A percentile compares a stretch with the other conserved stretches of the same genome.
Evolutionary conservation across 30 jellyfish, hydroid and myxozoan genomes (phyloP).

Genomic region (Nemopilema nomurai): DNA sequence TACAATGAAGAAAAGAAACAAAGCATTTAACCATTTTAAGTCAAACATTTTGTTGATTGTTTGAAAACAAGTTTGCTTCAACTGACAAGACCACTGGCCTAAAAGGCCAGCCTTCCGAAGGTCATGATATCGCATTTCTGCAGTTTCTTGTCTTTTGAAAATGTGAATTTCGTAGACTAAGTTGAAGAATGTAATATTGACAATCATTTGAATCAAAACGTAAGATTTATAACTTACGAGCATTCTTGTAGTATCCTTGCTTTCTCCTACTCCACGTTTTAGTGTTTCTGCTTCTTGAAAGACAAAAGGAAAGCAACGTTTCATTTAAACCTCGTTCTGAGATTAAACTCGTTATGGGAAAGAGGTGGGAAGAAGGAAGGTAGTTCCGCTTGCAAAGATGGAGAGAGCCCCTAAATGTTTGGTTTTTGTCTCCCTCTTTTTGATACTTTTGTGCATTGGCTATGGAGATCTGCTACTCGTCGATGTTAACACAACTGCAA

Average conservation of each 20-base stretch:
- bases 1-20: no score
- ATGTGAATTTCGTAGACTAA: no score
- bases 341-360: constrained; percentile 14
- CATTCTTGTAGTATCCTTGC: constrained; percentile 10
- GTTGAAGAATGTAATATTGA: no score
- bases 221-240: neutral
- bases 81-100: no score
- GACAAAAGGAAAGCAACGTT: constrained; percentile 73
- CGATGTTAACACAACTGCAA: constrained; percentile 25
- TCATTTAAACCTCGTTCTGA: constrained; percentile 41
- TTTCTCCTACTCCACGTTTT: neutral
- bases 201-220: neutral
- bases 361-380: neutral
- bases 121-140: no score
- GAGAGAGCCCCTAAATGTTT: neutral
- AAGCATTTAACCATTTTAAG: no score
- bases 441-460: neutral
- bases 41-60: no score
- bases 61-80: no score
- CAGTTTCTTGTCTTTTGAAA: no score
- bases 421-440: neutral
- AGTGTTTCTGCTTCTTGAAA: neutral
- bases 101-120: no score
- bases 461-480: constrained; percentile 1
- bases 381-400: neutral